Conservation (phyloP, 2,888 invertebrate species). For the Pycnomerus fuliginosus region DNA sequence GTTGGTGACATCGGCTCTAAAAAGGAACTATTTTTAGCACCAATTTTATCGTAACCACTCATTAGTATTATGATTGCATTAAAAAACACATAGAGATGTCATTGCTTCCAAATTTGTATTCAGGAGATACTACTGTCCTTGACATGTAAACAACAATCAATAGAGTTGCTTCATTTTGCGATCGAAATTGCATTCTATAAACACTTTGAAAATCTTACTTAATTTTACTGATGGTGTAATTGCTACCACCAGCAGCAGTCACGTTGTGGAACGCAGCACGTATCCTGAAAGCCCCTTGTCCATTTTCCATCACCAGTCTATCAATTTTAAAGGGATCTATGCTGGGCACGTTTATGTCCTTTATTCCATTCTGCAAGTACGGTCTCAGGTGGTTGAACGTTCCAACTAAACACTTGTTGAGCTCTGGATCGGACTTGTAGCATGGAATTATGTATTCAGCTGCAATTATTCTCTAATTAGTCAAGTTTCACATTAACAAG, state of each 20-base stretch:
- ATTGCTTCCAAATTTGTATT: slow-evolving; percentile 15
- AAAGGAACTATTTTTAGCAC: slow-evolving; percentile 27
- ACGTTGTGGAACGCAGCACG: slow-evolving; percentile 74
- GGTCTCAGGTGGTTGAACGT: slow-evolving; percentile 74
- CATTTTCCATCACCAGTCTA: slow-evolving; percentile 74
- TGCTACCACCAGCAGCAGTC: slow-evolving; percentile 73
- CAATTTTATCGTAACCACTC: not conserved
- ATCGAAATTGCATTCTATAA: too few species aligned
- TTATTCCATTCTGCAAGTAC: slow-evolving; percentile 67
- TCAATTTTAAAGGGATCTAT: slow-evolving; percentile 74
- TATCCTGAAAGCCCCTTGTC: slow-evolving; percentile 72
- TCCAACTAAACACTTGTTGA: slow-evolving; percentile 66
- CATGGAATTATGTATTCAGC: slow-evolving; percentile 75
- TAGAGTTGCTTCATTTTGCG: slow-evolving; percentile 11
- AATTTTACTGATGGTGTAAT: slow-evolving; percentile 70
- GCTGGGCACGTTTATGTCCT: slow-evolving; percentile 71
- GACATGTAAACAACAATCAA: slow-evolving; percentile 14
- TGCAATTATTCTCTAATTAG: slow-evolving; percentile 49
- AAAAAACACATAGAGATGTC: slow-evolving; percentile 4
- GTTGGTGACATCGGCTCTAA: slow-evolving; percentile 61
- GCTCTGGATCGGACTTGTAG: slow-evolving; percentile 63
- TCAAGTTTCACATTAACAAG: not conserved
- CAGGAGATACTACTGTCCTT: slow-evolving; percentile 8
- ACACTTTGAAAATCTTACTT: slow-evolving; percentile 31
- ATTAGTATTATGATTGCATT: slow-evolving; percentile 5